Evolutionary conservation across 1,140 invertebrate species (phyloP).

Genomic region (Arion vulgaris): DNA sequence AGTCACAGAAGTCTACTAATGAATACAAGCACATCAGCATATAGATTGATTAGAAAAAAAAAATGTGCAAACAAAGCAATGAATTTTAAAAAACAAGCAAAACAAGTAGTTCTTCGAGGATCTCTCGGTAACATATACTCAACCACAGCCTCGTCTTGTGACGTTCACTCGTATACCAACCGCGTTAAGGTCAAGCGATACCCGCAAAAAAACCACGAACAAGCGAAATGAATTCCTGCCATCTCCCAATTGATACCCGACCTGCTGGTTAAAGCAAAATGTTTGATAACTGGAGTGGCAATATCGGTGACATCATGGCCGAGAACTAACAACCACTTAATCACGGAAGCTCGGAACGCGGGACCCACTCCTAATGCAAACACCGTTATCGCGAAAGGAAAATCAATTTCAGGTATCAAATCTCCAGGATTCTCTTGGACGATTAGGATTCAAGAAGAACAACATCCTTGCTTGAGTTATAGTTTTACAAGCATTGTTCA

Average conservation of each 20-base stretch:
- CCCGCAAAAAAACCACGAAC: neutral
- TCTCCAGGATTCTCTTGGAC: neutral
- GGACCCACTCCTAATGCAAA: neutral
- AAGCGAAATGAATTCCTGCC: neutral
- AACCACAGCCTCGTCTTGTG: neutral
- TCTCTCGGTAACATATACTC: neutral
- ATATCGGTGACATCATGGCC: conserved; percentile 6
- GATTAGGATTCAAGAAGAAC: neutral
- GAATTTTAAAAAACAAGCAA: neutral
- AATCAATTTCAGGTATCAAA: neutral
- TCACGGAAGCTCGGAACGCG: neutral
- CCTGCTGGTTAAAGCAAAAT: neutral
- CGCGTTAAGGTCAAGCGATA: neutral
- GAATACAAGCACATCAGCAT: too few species aligned
- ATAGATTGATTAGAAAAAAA: neutral
- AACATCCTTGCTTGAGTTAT: too few species aligned
- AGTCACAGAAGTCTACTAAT: too few species aligned
- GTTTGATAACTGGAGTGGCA: neutral
- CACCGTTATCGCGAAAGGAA: neutral
- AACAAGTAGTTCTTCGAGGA: neutral
- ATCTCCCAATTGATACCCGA: neutral
- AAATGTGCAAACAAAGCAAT: neutral
- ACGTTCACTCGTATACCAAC: neutral
- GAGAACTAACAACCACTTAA: neutral
- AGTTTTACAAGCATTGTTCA: too few species aligned